Base-by-base conservation (phyloP, 2,797 vertebrate species). In the Meda fulgida region DNA sequence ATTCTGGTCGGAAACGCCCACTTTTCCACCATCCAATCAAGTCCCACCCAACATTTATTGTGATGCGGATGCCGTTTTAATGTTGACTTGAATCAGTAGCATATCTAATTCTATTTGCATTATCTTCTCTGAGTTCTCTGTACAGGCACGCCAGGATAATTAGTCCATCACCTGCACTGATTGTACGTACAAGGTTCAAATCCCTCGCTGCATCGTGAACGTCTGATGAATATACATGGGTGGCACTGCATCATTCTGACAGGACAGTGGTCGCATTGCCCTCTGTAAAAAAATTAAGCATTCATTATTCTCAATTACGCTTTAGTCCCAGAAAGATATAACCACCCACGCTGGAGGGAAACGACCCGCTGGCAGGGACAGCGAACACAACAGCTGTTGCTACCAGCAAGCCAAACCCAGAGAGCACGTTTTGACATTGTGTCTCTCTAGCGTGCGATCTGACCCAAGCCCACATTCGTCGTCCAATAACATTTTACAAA, bases 251-350 rank as follows among this genome's bases (percentile, higher is more conserved):
- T 93, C 89, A 92, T 87, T 70, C 81, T 88, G 91, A 92, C 89
- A 88, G 90, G 87, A 75, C 83, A 87, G 85, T 85, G 89, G 85
- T 89, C 73, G 60, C 26, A 84, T 86, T 89, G 90, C 87, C 90
- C 86, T 66, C 78, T 78, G 23, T 3, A 78, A 34, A 79, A 82
- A 67, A 88, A 90, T 76, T 80, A 86, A 93, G 89, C 89, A 93
- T 92, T 91, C 89, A 94, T 93, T 88, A 92, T 90, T 92, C 86
- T 84, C 91, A 93, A 93, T 95, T 93, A 93, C 86, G 89, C 91
- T 93, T 94, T 92, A 92, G 94, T 95, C 92, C 86, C 90, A 91
- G 92, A 85, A 60, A 80, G 91, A 92, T 89, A 93, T 92, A 89
- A 90, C 90, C 71, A 83, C 87, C 81, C 80, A 85, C 85, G 80